Evolutionary conservation across 2,113 vertebrate genomes (phyloP).

Genomic region (Arizona elegans): DNA sequence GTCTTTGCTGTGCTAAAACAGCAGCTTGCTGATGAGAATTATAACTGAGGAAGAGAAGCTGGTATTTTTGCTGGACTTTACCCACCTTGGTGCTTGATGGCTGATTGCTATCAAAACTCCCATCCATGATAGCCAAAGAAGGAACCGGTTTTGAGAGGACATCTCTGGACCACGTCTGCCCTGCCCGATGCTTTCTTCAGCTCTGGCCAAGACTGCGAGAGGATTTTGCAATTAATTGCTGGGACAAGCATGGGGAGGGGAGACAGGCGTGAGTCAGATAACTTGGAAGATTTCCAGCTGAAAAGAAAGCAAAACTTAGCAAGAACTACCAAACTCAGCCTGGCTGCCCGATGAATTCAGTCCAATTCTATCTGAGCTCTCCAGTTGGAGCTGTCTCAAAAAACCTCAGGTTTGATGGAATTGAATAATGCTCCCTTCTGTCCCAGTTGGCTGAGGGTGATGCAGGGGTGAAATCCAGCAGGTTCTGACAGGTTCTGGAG

Average conservation of each 20-base stretch:
- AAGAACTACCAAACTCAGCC: not conserved
- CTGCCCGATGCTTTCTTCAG: not conserved
- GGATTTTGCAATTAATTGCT: not conserved
- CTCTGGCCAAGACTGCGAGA: not conserved
- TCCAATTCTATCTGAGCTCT: not conserved
- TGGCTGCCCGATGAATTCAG: not conserved
- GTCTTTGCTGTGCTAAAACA: not conserved
- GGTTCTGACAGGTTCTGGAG: no score
- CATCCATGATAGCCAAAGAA: conserved; percentile 20
- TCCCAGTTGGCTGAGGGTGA: not conserved
- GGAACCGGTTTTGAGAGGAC: not conserved
- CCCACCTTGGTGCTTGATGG: conserved; percentile 4
- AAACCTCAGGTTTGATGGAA: not conserved
- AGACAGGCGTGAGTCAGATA: not conserved
- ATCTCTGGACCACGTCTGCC: not conserved
- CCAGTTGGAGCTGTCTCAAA: not conserved
- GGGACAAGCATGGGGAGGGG: not conserved
- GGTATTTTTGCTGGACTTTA: not conserved
- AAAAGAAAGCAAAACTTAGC: not conserved
- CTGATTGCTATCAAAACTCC: not conserved
- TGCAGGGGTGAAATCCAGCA: no score
- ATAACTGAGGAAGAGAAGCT: not conserved
- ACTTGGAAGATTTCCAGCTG: not conserved
- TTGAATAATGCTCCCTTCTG: not conserved
- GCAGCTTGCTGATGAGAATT: not conserved